These are phyloP conservation scores for Microcebus griseorufus DNA, from an alignment of 2,113 vertebrate genomes.

Conservation along the genomic window DNA sequence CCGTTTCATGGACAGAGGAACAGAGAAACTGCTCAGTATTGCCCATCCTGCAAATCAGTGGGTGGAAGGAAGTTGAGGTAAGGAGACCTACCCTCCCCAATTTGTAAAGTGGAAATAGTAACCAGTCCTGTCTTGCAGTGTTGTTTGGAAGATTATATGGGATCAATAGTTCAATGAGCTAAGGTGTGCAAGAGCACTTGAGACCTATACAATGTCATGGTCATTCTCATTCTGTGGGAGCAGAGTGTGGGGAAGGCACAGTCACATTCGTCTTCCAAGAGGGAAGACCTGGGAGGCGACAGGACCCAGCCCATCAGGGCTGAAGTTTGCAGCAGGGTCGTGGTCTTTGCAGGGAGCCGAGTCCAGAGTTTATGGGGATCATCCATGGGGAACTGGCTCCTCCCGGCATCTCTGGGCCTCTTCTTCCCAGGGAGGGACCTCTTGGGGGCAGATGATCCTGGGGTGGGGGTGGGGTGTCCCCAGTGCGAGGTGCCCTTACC, in stretches of 20 bases:
- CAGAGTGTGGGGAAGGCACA: background rate
- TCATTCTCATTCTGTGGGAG: background rate
- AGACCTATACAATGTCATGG: background rate
- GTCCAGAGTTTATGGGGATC: background rate
- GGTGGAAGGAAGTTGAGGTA: background rate
- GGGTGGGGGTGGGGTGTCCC: too few species aligned
- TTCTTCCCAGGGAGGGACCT: background rate
- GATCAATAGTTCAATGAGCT: too few species aligned
- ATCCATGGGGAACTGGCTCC: fast-evolving
- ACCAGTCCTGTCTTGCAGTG: background rate
- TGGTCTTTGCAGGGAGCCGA: fast-evolving
- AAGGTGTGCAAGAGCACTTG: fast-evolving
- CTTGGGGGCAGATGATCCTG: background rate
- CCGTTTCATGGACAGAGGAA: background rate
- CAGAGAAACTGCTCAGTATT: background rate
- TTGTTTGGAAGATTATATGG: background rate
- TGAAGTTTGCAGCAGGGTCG: background rate
- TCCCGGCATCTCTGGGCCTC: background rate
- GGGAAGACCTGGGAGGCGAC: fast-evolving
- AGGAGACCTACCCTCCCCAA: background rate
- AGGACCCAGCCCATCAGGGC: background rate
- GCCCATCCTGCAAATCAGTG: background rate
- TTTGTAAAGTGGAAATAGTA: background rate
- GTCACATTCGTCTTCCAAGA: background rate
- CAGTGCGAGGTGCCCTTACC: conserved; percentile 77